Evolutionary conservation across 1,140 invertebrate genomes (phyloP).

Genomic region (Palaemon carinicauda): DNA sequence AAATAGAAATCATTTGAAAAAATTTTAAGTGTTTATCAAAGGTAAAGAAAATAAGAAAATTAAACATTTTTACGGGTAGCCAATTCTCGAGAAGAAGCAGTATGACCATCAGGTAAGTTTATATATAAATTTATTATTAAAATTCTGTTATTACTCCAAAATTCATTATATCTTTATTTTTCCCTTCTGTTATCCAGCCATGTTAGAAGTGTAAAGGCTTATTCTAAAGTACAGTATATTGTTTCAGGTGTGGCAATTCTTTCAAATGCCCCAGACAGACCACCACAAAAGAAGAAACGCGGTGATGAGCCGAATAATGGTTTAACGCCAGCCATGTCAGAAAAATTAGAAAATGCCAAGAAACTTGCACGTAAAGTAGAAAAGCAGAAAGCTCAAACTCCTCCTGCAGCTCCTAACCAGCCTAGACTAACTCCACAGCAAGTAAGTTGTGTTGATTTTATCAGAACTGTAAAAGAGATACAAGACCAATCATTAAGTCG

Average conservation of each 20-base stretch:
- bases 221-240: slow-evolving; percentile 4
- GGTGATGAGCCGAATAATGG: slow-evolving; percentile 61
- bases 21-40: no score
- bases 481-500: no score
- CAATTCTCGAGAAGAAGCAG: no score
- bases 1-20: no score
- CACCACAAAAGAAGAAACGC: slow-evolving; percentile 64
- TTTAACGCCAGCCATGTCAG: slow-evolving; percentile 33
- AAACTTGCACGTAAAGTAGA: slow-evolving; percentile 43
- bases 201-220: not conserved
- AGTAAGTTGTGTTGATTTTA: not conserved
- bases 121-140: no score
- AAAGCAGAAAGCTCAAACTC: slow-evolving; percentile 24
- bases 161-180: not conserved
- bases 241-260: slow-evolving; percentile 84
- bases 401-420: not conserved
- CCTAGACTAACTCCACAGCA: slow-evolving; percentile 29
- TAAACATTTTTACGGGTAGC: no score
- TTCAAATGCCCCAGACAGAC: slow-evolving; percentile 81
- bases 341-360: slow-evolving; percentile 46
- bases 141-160: no score
- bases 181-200: no score
- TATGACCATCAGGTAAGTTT: no score
- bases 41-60: no score
- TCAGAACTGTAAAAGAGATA: no score